Conservation (phyloP, 2,797 vertebrate species). For the Pteronotus mesoamericanus region DNA sequence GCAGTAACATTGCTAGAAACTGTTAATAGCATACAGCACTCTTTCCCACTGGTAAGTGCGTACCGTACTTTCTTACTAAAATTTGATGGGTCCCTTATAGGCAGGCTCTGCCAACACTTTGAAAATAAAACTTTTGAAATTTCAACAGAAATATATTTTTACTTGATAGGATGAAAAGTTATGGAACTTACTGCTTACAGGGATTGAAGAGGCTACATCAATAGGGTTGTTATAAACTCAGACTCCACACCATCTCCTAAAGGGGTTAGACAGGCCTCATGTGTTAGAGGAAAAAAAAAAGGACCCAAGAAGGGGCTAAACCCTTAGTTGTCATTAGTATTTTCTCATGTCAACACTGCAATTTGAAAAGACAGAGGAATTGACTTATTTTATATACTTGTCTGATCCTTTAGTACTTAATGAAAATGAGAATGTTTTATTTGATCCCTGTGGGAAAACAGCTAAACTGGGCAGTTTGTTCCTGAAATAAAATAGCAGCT, state of each 20-base stretch:
- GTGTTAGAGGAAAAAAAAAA: conserved; percentile 8
- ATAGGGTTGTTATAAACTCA: conserved; percentile 8
- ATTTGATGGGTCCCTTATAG: background rate
- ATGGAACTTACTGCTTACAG: conserved; percentile 24
- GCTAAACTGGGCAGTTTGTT: conserved; percentile 25
- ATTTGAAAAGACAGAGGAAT: conserved; percentile 55
- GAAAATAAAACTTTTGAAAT: conserved; percentile 61
- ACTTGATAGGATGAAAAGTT: conserved; percentile 41
- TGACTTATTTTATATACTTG: conserved; percentile 32
- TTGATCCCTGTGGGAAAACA: conserved; percentile 50
- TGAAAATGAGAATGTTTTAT: conserved; percentile 63
- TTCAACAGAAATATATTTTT: conserved; percentile 59
- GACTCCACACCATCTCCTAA: conserved; percentile 54
- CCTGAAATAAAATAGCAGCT: conserved; percentile 53
- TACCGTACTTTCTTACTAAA: conserved; percentile 16
- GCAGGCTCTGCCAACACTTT: conserved; percentile 34
- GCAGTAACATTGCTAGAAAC: background rate
- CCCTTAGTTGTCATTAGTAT: conserved; percentile 37
- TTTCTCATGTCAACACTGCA: conserved; percentile 44
- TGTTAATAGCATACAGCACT: background rate
- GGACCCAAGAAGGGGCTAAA: conserved; percentile 7
- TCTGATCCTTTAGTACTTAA: conserved; percentile 43
- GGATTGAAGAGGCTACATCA: background rate
- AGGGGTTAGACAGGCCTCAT: conserved; percentile 45
- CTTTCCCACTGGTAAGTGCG: background rate